Conservation (phyloP, 2,888 invertebrate species). For the Galerucella pusilla region DNA sequence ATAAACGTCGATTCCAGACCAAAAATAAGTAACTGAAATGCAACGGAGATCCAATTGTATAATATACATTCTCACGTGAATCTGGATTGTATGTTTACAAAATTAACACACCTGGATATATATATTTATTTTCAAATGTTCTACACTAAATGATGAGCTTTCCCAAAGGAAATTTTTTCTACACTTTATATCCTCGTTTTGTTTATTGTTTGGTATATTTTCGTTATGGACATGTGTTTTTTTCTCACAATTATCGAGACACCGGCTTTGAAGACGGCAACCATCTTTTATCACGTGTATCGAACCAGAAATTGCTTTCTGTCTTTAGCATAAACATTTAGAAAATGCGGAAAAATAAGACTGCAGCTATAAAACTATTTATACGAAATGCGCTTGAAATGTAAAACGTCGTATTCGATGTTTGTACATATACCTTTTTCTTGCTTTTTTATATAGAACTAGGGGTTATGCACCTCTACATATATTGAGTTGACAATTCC, state of each 20-base stretch:
- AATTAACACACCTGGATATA: neutral
- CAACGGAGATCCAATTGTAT: neutral
- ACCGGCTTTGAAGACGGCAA: conserved; percentile 8
- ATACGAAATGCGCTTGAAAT: neutral
- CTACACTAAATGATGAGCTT: neutral
- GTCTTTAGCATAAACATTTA: conserved; percentile 21
- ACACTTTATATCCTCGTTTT: neutral
- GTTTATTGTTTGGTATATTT: conserved; percentile 22
- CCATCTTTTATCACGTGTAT: conserved; percentile 18
- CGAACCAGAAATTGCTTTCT: conserved; percentile 16
- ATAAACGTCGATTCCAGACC: neutral
- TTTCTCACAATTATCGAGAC: conserved; percentile 21
- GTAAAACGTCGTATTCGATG: neutral
- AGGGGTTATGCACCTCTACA: too few relatives aligned
- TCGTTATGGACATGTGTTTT: conserved; percentile 18
- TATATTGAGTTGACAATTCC: too few relatives aligned
- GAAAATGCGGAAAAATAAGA: neutral
- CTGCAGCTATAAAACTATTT: neutral
- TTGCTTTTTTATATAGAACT: neutral
- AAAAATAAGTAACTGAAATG: neutral
- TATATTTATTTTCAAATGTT: neutral
- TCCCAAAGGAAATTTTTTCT: neutral
- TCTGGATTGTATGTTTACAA: neutral
- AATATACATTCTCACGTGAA: neutral
- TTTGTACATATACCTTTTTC: neutral